Conservation (phyloP, 2,113 vertebrate genomes). For the Eudyptes chrysolophus region DNA sequence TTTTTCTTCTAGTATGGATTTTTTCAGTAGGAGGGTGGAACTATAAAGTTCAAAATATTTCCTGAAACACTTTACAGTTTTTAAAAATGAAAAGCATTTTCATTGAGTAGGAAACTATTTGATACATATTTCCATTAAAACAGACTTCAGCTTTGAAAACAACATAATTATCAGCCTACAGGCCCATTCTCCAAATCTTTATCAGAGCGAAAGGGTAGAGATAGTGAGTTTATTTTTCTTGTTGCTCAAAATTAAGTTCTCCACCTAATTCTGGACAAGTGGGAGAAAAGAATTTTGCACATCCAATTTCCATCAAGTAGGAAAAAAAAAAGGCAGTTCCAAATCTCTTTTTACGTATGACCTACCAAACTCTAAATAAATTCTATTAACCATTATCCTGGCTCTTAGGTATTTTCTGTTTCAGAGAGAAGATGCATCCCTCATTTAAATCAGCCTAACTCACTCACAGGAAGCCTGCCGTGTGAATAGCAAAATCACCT, state of each 20-base stretch:
- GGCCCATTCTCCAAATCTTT: neutral
- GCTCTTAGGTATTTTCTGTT: neutral
- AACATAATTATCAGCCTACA: neutral
- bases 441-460: neutral
- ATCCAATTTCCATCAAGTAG: neutral
- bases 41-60: slow-evolving; percentile 3
- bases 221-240: neutral
- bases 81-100: neutral
- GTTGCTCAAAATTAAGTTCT: neutral
- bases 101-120: neutral
- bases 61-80: neutral
- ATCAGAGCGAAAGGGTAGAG: neutral
- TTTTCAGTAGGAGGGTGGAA: neutral
- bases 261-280: neutral
- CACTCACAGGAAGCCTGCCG: neutral
- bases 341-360: neutral
- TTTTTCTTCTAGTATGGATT: neutral
- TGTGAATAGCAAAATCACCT: neutral
- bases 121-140: neutral
- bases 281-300: neutral
- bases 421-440: neutral
- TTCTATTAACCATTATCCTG: neutral
- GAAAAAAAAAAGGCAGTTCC: neutral
- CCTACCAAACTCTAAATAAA: neutral
- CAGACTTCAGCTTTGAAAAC: neutral